Conservation (phyloP, 92 coral and sea anemone species). For the Parazoanthus swiftii region DNA sequence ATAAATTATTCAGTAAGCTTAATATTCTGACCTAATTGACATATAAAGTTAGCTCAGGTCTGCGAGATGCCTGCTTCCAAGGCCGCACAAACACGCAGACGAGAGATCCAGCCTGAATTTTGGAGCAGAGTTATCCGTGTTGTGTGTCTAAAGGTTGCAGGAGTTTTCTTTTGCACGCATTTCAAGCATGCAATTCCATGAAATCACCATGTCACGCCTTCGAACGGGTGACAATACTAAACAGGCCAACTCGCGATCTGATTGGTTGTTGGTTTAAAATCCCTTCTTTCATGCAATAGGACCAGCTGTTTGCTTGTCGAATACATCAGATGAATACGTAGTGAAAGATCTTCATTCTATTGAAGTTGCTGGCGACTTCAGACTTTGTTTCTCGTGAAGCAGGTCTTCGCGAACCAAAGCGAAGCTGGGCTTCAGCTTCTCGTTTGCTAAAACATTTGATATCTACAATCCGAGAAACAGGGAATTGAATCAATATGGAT, state of each 20-base stretch:
- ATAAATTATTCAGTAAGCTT: slow-evolving; percentile 46
- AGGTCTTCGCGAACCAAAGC: slow-evolving; percentile 65
- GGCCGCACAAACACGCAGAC: neutral
- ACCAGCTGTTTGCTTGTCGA: slow-evolving; percentile 76
- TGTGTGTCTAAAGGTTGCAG: neutral
- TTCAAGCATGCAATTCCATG: slow-evolving; percentile 58
- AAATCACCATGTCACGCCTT: slow-evolving; percentile 63
- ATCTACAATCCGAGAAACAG: neutral
- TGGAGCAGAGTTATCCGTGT: neutral
- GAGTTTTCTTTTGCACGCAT: slow-evolving; percentile 48
- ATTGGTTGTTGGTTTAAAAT: slow-evolving; percentile 78
- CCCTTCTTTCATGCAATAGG: slow-evolving; percentile 53
- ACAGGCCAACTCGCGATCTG: slow-evolving; percentile 59
- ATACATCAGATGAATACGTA: slow-evolving; percentile 66
- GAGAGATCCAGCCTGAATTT: neutral
- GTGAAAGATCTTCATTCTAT: slow-evolving; percentile 63
- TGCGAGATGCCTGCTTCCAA: slow-evolving; percentile 32
- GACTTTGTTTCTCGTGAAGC: slow-evolving; percentile 60
- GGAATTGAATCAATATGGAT: slow-evolving; percentile 27
- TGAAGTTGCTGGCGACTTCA: slow-evolving; percentile 96
- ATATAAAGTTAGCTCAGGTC: slow-evolving; percentile 34
- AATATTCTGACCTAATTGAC: slow-evolving; percentile 55
- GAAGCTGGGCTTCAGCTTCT: slow-evolving; percentile 54
- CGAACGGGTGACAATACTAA: slow-evolving; percentile 82
- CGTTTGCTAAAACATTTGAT: neutral